Conservation (phyloP, 1,140 invertebrate genomes). For the Drosophila athabasca region DNA sequence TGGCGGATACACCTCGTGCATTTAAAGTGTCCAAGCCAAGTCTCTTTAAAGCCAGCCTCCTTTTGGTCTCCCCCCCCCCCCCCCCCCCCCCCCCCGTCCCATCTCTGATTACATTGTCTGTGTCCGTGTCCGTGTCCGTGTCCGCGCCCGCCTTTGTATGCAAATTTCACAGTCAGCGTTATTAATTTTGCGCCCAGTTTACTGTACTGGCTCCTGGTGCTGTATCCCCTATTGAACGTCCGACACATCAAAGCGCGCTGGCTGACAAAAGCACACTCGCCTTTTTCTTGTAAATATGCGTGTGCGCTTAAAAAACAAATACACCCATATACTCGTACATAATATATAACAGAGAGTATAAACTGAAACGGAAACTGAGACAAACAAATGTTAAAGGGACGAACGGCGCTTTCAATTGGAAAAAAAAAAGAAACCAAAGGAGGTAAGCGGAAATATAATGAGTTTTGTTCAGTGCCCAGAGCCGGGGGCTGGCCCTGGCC, state of each 20-base stretch:
- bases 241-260: constrained; percentile 50
- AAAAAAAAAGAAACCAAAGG: constrained; percentile 41
- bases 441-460: constrained; percentile 66
- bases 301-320: constrained; percentile 48
- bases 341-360: too few species aligned
- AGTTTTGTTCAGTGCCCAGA: constrained; percentile 71
- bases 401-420: constrained; percentile 63
- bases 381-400: constrained; percentile 49
- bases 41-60: constrained; percentile 18
- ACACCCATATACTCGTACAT: background rate
- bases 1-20: background rate
- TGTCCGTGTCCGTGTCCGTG: constrained; percentile 10
- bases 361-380: constrained; percentile 34
- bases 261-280: constrained; percentile 45
- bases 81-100: too few species aligned
- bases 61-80: background rate
- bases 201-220: background rate
- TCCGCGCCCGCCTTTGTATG: constrained; percentile 43
- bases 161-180: constrained; percentile 42
- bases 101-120: constrained; percentile 26
- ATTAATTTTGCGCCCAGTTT: constrained; percentile 43
- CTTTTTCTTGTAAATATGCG: constrained; percentile 34
- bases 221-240: constrained; percentile 26
- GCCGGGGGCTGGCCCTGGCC: constrained; percentile 61
- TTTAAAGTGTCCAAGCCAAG: constrained; percentile 19